Evolutionary conservation across 2,797 vertebrate genomes (phyloP), one percentile per base, ranked within the genome.

Genomic region (Crocidura indochinensis): DNA sequence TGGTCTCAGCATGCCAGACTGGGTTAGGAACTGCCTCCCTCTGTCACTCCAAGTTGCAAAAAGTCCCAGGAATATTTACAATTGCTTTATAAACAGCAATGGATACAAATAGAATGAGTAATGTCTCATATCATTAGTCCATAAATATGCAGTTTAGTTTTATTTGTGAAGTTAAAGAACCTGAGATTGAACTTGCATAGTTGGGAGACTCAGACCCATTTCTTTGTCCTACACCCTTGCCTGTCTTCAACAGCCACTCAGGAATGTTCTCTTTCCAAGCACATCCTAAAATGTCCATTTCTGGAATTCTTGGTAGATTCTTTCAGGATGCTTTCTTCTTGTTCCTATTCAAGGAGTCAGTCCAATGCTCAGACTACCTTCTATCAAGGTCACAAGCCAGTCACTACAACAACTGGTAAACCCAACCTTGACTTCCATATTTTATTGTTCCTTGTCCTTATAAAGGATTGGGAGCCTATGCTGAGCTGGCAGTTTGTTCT

Each of bases 141-240:
- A 94, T 94, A 95, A 95, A 96, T 94, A 94, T 87, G 93, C 85
- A 92, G 92, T 85, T 93, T 91, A 90, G 93, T 95, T 90, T 95
- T 95, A 95, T 92, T 94, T 93, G 94, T 93, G 87, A 84, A 92
- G 95, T 95, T 89, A 95, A 95, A 96, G 88, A 94, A 92, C 89
- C 94, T 1, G 29, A 94, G 94, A 87, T 94, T 90, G 93, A 95
- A 77, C 92, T 38, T 38, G 38, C 38, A 38, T 38, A 38, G 38
- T 60, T 60, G 56, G 56, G 56, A 60, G 15, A 15, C 15, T 14
- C 53, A 56, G 47, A 29, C 76, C 53, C 1, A 1, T 79, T 67
- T 29, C 84, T 10, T 64, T 49, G 74, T 27, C 92, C 60, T 0
- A 47, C 60, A 46, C 51, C 49, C n/a, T 2, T n/a, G 27, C 31